These are phyloP conservation scores for Sebastes hubbsi DNA, from an alignment of 2,797 vertebrate species.

Conservation along the genomic window DNA sequence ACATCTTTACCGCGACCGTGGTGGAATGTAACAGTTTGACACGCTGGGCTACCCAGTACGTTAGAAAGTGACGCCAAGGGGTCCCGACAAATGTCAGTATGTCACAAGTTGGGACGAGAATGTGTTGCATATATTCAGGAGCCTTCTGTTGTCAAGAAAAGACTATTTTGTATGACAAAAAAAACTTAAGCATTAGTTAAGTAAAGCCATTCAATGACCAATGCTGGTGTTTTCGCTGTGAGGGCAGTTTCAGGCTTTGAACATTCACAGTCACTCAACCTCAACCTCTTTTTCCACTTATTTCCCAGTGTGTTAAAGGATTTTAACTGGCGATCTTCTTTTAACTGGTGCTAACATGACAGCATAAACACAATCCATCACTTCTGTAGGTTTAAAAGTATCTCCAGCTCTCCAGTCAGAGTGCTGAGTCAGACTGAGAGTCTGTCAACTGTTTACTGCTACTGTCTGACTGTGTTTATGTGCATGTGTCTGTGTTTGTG, in stretches of 20 bases:
- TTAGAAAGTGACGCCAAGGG: background rate
- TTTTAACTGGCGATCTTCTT: background rate
- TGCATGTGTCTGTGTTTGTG: slow-evolving; percentile 51
- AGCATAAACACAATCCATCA: slow-evolving; percentile 4
- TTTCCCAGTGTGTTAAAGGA: background rate
- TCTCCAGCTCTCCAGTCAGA: slow-evolving; percentile 7
- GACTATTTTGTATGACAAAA: background rate
- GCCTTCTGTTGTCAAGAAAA: background rate
- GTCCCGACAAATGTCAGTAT: background rate
- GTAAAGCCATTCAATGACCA: background rate
- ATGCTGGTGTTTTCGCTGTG: background rate
- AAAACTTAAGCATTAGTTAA: background rate
- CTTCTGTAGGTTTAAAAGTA: slow-evolving; percentile 13
- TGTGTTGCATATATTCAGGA: no score
- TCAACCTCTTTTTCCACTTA: background rate
- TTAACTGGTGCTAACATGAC: slow-evolving; percentile 2
- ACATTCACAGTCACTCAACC: background rate
- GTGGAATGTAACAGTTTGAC: no score
- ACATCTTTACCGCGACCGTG: no score
- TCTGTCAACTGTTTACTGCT: slow-evolving; percentile 58
- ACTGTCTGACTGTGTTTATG: slow-evolving; percentile 48
- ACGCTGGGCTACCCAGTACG: no score
- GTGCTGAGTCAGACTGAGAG: slow-evolving; percentile 38
- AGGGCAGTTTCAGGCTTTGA: background rate
- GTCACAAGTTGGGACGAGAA: background rate